phyloP scores from a whole-genome alignment of 2,888 invertebrate genomes.

The Amiota mariae region DNA sequence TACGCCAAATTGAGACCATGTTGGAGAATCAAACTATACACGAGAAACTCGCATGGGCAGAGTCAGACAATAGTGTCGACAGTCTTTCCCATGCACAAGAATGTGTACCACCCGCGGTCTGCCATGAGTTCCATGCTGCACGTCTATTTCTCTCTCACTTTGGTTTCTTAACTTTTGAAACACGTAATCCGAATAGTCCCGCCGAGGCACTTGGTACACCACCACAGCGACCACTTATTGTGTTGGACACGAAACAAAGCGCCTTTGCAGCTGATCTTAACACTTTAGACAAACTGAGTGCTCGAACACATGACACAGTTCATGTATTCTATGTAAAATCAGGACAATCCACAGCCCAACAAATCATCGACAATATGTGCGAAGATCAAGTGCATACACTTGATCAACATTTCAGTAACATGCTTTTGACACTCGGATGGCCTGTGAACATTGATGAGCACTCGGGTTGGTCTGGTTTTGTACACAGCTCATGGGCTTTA shows the following conservation, averaged over 20 bases:
- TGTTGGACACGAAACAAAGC: constrained; percentile 71
- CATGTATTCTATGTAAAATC: constrained; percentile 95
- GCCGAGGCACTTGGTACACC: constrained; percentile 62
- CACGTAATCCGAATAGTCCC: constrained; percentile 72
- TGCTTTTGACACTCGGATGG: constrained; percentile 86
- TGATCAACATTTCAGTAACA: constrained; percentile 77
- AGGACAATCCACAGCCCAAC: constrained; percentile 84
- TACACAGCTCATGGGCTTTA: constrained; percentile 87
- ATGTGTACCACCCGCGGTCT: constrained; percentile 85
- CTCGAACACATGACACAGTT: constrained; percentile 91
- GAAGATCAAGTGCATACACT: constrained; percentile 70
- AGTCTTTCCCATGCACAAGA: constrained; percentile 78
- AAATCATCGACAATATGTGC: constrained; percentile 80
- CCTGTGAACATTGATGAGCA: constrained; percentile 89
- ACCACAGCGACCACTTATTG: constrained; percentile 68
- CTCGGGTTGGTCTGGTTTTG: constrained; percentile 96
- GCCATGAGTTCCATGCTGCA: constrained; percentile 96
- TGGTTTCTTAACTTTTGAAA: constrained; percentile 85
- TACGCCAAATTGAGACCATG: constrained; percentile 81
- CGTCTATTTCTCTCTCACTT: constrained; percentile 96
- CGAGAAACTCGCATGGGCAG: constrained; percentile 76
- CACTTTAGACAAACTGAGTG: constrained; percentile 87
- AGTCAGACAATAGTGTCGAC: constrained; percentile 73
- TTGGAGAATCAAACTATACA: constrained; percentile 81
- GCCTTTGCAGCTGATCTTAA: constrained; percentile 88